phyloP scores from a whole-genome alignment of 2,888 invertebrate genomes.

The Aphidoletes aphidimyza region DNA sequence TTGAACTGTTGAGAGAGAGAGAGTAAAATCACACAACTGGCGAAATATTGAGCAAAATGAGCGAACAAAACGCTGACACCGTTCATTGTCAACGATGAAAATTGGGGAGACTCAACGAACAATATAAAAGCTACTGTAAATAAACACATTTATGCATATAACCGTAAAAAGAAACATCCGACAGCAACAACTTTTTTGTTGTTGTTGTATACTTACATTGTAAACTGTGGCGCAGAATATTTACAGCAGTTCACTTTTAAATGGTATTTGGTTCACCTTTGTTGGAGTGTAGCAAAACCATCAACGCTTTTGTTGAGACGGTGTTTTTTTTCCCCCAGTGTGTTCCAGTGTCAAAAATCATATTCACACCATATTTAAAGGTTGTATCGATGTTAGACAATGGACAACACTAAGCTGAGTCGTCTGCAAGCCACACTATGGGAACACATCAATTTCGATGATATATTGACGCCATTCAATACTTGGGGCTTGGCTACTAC shows the following conservation, averaged over 20 bases:
- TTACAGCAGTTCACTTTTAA: too few relatives aligned
- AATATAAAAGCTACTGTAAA: background rate
- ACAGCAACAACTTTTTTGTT: slow-evolving; percentile 1
- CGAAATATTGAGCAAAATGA: background rate
- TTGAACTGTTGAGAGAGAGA: background rate
- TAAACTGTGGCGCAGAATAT: too few relatives aligned
- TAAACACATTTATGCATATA: slow-evolving; percentile 48
- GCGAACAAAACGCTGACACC: background rate
- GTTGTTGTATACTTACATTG: background rate
- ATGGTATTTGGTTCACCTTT: background rate
- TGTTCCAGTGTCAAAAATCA: too few relatives aligned
- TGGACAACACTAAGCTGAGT: background rate
- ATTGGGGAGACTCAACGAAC: background rate
- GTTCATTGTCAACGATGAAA: background rate
- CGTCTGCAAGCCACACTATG: background rate
- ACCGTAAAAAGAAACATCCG: slow-evolving; percentile 35
- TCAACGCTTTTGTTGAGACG: background rate
- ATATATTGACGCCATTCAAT: slow-evolving; percentile 9
- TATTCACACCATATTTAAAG: background rate
- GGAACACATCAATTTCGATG: background rate
- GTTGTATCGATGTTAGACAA: background rate
- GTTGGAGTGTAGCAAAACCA: too few relatives aligned
- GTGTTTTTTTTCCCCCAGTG: background rate
- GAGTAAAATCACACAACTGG: background rate
- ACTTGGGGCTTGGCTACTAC: too few relatives aligned